Conservation (phyloP, 2,113 vertebrate species). For the Baryphthengus martii region DNA sequence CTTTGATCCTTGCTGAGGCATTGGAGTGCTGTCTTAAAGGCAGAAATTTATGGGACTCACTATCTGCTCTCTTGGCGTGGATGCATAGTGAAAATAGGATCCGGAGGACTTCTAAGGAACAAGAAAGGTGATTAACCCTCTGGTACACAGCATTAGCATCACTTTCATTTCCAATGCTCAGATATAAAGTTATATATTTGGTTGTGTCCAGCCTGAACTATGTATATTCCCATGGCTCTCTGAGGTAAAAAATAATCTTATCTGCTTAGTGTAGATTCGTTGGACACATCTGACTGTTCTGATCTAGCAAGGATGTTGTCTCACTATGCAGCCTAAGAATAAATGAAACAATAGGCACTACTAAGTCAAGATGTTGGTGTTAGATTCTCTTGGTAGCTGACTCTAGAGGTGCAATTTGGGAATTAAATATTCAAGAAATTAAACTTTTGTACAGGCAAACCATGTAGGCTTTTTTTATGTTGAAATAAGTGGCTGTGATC, state of each 20-base stretch:
- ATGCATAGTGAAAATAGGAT: background rate
- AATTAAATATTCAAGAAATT: background rate
- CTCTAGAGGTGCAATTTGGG: background rate
- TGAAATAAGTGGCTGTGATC: background rate
- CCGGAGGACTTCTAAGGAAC: constrained; percentile 24
- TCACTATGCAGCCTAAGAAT: background rate
- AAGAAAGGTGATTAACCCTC: constrained; percentile 39
- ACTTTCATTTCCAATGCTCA: background rate
- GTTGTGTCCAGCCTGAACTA: background rate
- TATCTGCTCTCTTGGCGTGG: background rate
- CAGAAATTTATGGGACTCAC: constrained; percentile 12
- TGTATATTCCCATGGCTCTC: background rate
- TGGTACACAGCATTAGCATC: background rate
- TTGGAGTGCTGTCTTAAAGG: constrained; percentile 17
- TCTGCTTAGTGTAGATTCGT: background rate
- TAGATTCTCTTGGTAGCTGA: background rate
- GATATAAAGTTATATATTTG: background rate
- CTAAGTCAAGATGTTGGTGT: background rate
- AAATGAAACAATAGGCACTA: background rate
- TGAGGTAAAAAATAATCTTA: background rate
- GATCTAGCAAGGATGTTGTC: background rate
- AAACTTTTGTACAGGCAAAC: background rate
- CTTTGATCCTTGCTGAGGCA: constrained; percentile 9
- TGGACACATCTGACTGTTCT: background rate
- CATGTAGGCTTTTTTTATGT: background rate